Evolutionary conservation across 2,797 vertebrate species (phyloP).

Genomic region (Hemibagrus guttatus): DNA sequence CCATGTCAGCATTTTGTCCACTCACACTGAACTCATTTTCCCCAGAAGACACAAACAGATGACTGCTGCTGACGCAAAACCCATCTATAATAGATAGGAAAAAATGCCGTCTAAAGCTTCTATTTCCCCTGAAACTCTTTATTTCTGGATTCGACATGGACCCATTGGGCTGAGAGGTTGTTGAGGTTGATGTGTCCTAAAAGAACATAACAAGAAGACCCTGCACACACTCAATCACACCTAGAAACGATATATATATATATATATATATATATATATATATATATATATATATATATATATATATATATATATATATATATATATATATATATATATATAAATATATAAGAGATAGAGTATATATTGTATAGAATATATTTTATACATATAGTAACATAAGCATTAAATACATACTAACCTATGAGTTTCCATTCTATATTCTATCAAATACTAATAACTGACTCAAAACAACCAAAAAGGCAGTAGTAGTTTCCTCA

Average conservation of each 20-base stretch:
- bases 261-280: too few species aligned
- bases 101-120: slow-evolving; percentile 62
- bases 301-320: too few species aligned
- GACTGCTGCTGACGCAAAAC: slow-evolving; percentile 58
- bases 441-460: neutral
- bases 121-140: slow-evolving; percentile 46
- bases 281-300: too few species aligned
- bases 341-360: too few species aligned
- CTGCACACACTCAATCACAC: neutral
- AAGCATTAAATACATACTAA: too few species aligned
- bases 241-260: too few species aligned
- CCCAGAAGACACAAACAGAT: slow-evolving; percentile 66
- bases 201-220: neutral
- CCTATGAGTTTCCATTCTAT: neutral
- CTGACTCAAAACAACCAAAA: neutral
- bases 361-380: too few species aligned
- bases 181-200: neutral
- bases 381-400: too few species aligned
- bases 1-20: slow-evolving; percentile 61
- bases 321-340: too few species aligned
- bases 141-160: slow-evolving; percentile 54
- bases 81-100: slow-evolving; percentile 70
- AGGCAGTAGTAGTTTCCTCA: neutral
- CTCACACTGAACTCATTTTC: slow-evolving; percentile 61
- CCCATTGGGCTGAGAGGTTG: slow-evolving; percentile 16